These are phyloP conservation scores for Melipona beecheii DNA, from an alignment of 2,888 invertebrate genomes.

Conservation along the genomic window DNA sequence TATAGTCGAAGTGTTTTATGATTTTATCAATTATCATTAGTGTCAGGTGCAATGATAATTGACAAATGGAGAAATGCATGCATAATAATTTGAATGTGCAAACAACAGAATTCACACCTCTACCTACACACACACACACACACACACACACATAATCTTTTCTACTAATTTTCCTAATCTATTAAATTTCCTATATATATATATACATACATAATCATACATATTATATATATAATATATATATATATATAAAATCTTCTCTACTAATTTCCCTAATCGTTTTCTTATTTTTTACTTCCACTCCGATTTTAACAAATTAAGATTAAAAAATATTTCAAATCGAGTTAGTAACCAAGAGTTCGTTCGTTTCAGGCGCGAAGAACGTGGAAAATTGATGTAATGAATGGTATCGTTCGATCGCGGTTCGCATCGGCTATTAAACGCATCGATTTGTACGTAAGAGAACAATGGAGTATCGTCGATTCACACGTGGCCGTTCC, in stretches of 20 bases:
- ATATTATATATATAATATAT: too few species aligned
- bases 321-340: neutral
- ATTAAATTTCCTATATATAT: too few species aligned
- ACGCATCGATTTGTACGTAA: slow-evolving; percentile 10
- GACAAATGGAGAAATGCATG: neutral
- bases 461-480: slow-evolving; percentile 30
- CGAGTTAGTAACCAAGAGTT: neutral
- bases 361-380: neutral
- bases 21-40: neutral
- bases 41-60: neutral
- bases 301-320: too few species aligned
- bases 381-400: slow-evolving; percentile 1
- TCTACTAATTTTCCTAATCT: neutral
- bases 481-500: slow-evolving; percentile 32
- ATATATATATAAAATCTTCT: too few species aligned
- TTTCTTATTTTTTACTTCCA: neutral
- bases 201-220: too few species aligned
- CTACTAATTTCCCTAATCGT: neutral
- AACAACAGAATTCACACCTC: neutral
- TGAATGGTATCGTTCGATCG: slow-evolving; percentile 4
- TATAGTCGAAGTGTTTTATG: neutral
- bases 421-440: neutral
- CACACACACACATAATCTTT: neutral
- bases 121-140: neutral
- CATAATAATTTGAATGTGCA: neutral